phyloP scores from a whole-genome alignment of 2,797 vertebrate species.

The Sarcophilus harrisii region DNA sequence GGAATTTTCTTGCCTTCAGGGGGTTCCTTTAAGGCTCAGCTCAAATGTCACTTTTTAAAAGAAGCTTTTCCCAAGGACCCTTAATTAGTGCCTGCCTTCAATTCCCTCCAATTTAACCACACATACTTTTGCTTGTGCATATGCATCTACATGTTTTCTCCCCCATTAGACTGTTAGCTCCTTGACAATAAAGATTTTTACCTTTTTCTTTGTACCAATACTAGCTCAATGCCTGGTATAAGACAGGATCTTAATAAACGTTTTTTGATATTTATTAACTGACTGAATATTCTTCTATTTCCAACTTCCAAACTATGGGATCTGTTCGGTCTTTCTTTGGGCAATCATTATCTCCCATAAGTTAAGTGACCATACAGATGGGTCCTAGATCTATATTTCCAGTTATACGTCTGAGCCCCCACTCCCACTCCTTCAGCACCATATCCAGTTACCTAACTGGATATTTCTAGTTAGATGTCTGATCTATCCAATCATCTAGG shows the following conservation, averaged over 20 bases:
- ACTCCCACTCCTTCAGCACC: background rate
- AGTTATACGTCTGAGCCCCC: slow-evolving; percentile 21
- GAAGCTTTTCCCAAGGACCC: slow-evolving; percentile 1
- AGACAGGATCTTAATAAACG: slow-evolving; percentile 9
- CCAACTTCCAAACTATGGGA: background rate
- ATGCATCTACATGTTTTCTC: background rate
- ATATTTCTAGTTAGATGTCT: background rate
- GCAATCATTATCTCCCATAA: slow-evolving; percentile 28
- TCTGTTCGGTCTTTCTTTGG: background rate
- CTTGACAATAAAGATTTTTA: background rate
- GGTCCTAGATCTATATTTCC: background rate
- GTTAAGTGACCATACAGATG: slow-evolving; percentile 13
- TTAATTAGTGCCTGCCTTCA: background rate
- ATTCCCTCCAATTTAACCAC: background rate
- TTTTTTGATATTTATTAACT: background rate
- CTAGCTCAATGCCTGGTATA: slow-evolving; percentile 20
- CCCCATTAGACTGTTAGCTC: slow-evolving; percentile 13
- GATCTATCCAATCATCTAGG: background rate
- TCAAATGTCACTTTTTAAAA: background rate
- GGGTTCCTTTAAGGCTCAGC: background rate
- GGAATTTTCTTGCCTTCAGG: background rate
- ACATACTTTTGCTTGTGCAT: background rate
- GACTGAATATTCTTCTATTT: slow-evolving; percentile 25
- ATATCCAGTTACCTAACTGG: background rate
- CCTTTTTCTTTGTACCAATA: slow-evolving; percentile 39